phyloP scores from a whole-genome alignment of 2,797 vertebrate genomes.

The Psittacula derbiana region DNA sequence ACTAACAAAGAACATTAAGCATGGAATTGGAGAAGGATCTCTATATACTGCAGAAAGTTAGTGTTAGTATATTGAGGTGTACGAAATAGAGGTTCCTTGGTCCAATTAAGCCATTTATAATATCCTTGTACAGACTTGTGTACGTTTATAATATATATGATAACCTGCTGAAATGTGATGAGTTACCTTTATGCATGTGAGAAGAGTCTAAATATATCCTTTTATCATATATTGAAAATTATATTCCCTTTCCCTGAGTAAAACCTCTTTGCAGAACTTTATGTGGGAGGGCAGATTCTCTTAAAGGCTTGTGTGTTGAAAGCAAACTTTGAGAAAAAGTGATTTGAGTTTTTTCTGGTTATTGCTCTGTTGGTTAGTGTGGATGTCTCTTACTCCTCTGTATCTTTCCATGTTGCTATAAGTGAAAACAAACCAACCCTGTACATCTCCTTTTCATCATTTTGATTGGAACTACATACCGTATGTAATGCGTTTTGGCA shows the following conservation, averaged over 20 bases:
- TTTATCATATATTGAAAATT: background rate
- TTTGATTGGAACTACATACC: conserved; percentile 74
- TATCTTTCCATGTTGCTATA: conserved; percentile 30
- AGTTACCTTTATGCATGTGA: background rate
- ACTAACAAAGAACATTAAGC: background rate
- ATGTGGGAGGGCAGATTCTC: background rate
- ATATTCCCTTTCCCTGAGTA: background rate
- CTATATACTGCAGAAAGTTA: conserved; percentile 17
- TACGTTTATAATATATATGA: conserved; percentile 12
- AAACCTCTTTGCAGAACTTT: background rate
- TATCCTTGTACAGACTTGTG: background rate
- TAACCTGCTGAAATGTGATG: background rate
- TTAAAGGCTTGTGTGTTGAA: background rate
- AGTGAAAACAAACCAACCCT: conserved; percentile 10
- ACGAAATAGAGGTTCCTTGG: background rate
- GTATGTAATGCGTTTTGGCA: conserved; percentile 75
- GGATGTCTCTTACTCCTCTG: background rate
- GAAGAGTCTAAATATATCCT: background rate
- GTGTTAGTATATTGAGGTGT: background rate
- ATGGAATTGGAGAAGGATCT: background rate
- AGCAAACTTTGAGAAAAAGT: background rate
- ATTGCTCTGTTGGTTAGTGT: background rate
- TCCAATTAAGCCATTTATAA: conserved; percentile 10
- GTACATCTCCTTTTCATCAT: conserved; percentile 65
- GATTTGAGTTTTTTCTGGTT: background rate